Conservation (phyloP, 2,113 vertebrate genomes). For the Gambusia affinis region DNA sequence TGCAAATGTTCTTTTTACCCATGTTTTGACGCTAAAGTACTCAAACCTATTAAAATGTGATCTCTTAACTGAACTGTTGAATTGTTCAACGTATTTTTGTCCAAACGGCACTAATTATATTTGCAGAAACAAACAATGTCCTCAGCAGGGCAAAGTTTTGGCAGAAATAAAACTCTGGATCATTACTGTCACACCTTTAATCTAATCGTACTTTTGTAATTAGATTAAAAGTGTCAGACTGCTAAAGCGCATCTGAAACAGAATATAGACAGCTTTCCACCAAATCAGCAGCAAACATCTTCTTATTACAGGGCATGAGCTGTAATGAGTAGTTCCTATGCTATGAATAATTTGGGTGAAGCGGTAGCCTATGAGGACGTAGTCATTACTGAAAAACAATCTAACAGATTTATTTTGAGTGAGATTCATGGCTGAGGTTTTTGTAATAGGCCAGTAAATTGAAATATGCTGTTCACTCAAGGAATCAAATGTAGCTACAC, state of each 20-base stretch:
- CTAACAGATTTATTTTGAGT: neutral
- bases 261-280: neutral
- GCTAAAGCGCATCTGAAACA: neutral
- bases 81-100: too few relatives aligned
- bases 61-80: too few relatives aligned
- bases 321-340: neutral
- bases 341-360: slow-evolving; percentile 25
- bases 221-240: neutral
- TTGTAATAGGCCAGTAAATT: slow-evolving; percentile 33
- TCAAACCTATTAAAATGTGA: too few relatives aligned
- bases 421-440: slow-evolving; percentile 2
- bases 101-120: too few relatives aligned
- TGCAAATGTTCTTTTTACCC: too few relatives aligned
- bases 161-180: neutral
- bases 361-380: neutral
- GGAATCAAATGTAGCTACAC: slow-evolving; percentile 21
- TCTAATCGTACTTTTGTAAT: neutral
- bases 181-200: neutral
- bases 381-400: neutral
- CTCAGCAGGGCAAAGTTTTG: neutral
- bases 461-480: slow-evolving; percentile 18
- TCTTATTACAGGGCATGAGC: slow-evolving; percentile 9
- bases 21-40: too few relatives aligned
- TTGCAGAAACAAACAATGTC: neutral
- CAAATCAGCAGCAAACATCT: neutral